Percentiles rank a stretch among this genome's conserved stretches.
These are phyloP conservation scores for Acanthosepion pharaonis DNA, from an alignment of 2,888 invertebrate genomes.

Conservation along the genomic window DNA sequence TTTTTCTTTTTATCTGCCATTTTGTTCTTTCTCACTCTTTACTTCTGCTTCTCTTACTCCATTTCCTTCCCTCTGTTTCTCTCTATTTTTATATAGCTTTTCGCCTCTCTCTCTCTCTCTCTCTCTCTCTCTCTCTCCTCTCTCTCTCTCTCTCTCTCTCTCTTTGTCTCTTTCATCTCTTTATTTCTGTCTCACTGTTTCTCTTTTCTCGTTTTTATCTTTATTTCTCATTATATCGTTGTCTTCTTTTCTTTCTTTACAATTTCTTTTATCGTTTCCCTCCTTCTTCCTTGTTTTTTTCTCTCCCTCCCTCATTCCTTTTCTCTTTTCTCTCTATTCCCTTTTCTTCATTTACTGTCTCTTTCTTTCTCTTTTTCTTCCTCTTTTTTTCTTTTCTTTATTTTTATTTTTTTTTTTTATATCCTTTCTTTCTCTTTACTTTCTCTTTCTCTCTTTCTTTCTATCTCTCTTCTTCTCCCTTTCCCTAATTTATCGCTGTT, in stretches of 20 bases:
- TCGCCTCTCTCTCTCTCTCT: not conserved
- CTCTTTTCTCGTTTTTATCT: not conserved
- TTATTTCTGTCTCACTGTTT: not conserved
- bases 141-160: not conserved
- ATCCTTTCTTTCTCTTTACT: too few relatives aligned
- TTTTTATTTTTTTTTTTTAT: too few relatives aligned
- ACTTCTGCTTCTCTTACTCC: not conserved
- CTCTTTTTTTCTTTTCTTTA: too few relatives aligned
- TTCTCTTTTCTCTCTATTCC: not conserved
- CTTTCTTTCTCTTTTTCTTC: not conserved
- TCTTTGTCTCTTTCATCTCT: not conserved
- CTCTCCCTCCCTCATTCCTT: too few relatives aligned
- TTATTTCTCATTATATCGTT: not conserved
- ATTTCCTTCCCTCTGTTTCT: not conserved
- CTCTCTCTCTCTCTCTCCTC: not conserved
- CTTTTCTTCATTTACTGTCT: not conserved
- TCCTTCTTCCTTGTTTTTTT: not conserved
- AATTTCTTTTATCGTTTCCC: not conserved
- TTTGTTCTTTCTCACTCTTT: not conserved
- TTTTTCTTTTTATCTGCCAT: not conserved
- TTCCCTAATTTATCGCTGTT: not conserved
- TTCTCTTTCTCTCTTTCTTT: not conserved
- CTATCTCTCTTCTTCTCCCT: not conserved
- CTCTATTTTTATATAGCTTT: not conserved
- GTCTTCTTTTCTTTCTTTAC: not conserved